phyloP scores from a whole-genome alignment of 2,797 vertebrate species.

The Furcifer pardalis region DNA sequence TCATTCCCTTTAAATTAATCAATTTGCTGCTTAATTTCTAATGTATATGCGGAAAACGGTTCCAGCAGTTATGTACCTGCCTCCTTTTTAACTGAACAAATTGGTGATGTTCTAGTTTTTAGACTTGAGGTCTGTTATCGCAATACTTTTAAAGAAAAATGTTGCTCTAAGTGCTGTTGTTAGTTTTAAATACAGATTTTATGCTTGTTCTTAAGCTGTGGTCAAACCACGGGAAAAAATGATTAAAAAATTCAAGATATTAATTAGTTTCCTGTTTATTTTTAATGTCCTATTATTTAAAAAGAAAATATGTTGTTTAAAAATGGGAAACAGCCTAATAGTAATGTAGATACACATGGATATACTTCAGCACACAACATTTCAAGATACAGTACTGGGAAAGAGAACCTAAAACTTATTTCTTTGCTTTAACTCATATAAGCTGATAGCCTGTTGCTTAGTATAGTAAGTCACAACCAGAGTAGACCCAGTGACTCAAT shows the following conservation, averaged over 20 bases:
- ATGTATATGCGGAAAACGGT: constrained; percentile 74
- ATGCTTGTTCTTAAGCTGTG: constrained; percentile 94
- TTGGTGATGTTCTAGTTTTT: constrained; percentile 91
- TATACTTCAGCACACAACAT: neutral
- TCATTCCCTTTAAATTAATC: constrained; percentile 64
- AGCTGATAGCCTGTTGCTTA: neutral
- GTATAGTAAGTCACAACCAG: neutral
- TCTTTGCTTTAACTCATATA: neutral
- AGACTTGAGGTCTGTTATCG: constrained; percentile 92
- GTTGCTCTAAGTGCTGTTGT: constrained; percentile 95
- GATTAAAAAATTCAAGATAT: constrained; percentile 93
- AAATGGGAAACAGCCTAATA: neutral
- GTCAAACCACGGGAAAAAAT: constrained; percentile 90
- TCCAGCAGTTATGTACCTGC: constrained; percentile 84
- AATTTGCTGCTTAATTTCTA: constrained; percentile 71
- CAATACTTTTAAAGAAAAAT: constrained; percentile 93
- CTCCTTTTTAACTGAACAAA: constrained; percentile 83
- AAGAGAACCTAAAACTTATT: neutral
- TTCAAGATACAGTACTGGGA: neutral
- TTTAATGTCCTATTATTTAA: constrained; percentile 34
- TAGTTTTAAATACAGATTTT: constrained; percentile 92
- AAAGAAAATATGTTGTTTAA: neutral
- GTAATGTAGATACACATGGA: neutral
- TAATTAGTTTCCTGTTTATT: constrained; percentile 65
- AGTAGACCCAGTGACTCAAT: no score